phyloP scores from a whole-genome alignment of 1,140 invertebrate species.

The Coboldia fuscipes region DNA sequence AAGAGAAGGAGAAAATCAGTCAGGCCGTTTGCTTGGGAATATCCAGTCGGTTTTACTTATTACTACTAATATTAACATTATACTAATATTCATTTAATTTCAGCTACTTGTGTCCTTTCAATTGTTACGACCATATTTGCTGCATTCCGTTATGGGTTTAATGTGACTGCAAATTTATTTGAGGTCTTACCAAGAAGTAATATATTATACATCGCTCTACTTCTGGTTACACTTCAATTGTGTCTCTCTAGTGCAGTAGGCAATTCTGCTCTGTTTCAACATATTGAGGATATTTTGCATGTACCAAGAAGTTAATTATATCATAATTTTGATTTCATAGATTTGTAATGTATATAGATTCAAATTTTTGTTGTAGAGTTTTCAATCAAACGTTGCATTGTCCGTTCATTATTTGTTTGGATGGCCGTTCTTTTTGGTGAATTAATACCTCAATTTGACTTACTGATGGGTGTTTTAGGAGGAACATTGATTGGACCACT shows the following conservation, averaged over 20 bases:
- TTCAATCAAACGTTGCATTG: slow-evolving; percentile 45
- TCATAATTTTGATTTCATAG: background rate
- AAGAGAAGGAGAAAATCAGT: slow-evolving; percentile 35
- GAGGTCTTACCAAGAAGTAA: slow-evolving; percentile 35
- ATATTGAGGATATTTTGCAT: slow-evolving; percentile 37
- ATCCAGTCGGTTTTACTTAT: slow-evolving; percentile 22
- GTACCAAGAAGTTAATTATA: slow-evolving; percentile 28
- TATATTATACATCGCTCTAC: slow-evolving; percentile 32
- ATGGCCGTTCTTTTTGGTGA: slow-evolving; percentile 56
- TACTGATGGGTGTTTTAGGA: slow-evolving; percentile 71
- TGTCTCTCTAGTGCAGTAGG: slow-evolving; percentile 53
- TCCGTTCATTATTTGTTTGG: slow-evolving; percentile 46
- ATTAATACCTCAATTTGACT: slow-evolving; percentile 65
- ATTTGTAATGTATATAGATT: background rate
- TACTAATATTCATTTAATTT: slow-evolving; percentile 7
- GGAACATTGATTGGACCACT: slow-evolving; percentile 67
- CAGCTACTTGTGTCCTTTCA: slow-evolving; percentile 37
- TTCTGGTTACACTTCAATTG: slow-evolving; percentile 48
- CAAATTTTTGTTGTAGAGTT: slow-evolving; percentile 40
- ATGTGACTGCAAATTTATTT: slow-evolving; percentile 25
- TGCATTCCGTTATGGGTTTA: slow-evolving; percentile 33
- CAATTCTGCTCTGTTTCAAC: slow-evolving; percentile 49
- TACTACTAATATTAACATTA: slow-evolving; percentile 1
- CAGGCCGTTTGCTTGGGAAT: slow-evolving; percentile 40
- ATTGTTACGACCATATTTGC: slow-evolving; percentile 35